Percentiles rank a stretch among this genome's conserved stretches.
Evolutionary conservation across 2,888 invertebrate genomes (phyloP).

Genomic region (Drosophila trichaetosa): DNA sequence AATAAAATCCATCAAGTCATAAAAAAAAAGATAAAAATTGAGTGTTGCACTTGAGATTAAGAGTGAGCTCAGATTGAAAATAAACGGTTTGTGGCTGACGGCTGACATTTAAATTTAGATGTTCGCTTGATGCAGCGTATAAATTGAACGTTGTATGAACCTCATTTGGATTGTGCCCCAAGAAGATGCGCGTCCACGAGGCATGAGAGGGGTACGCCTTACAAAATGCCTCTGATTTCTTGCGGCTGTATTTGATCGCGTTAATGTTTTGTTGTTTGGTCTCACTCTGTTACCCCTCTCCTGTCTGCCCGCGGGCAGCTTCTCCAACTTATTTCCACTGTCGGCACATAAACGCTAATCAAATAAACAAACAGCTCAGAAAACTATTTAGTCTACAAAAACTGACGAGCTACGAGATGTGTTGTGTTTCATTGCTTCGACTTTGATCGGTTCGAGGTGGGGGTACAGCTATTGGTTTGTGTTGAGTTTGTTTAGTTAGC

Average conservation of each 20-base stretch:
- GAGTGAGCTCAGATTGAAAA: conserved; percentile 63
- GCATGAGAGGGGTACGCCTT: conserved; percentile 1
- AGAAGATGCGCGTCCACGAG: conserved; percentile 8
- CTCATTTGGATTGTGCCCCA: conserved; percentile 46
- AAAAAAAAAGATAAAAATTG: background rate
- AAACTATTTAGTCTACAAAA: conserved; percentile 72
- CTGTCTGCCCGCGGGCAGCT: background rate
- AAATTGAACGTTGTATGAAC: conserved; percentile 50
- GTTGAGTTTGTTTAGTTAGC: conserved; percentile 27
- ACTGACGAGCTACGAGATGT: conserved; percentile 18
- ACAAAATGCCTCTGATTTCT: conserved; percentile 12
- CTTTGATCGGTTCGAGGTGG: conserved; percentile 37
- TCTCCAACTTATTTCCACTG: background rate
- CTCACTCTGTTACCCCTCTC: background rate
- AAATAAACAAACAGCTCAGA: conserved; percentile 75
- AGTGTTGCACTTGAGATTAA: conserved; percentile 15
- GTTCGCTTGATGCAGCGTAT: conserved; percentile 34
- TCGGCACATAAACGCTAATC: conserved; percentile 61
- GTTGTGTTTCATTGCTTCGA: conserved; percentile 26
- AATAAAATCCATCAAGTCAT: background rate
- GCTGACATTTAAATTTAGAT: conserved; percentile 45
- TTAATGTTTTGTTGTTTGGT: conserved; percentile 24
- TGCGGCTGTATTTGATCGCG: conserved; percentile 9
- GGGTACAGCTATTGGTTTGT: conserved; percentile 1
- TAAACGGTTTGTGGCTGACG: conserved; percentile 37